phyloP scores from a whole-genome alignment of 2,797 vertebrate species.

The Argyrosomus regius region DNA sequence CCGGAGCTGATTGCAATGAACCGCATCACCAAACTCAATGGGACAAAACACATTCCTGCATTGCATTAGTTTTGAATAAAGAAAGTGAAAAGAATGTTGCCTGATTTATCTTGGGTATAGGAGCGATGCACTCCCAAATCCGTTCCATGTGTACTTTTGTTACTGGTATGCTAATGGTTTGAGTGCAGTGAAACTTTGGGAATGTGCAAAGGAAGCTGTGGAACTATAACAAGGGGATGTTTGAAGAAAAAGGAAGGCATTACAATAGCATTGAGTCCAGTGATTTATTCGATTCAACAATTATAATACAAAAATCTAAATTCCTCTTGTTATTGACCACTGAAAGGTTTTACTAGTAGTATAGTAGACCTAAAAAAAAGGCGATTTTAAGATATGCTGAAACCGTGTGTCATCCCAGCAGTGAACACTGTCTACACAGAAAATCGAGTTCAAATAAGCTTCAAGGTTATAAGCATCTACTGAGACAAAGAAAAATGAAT shows the following conservation, averaged over 20 bases:
- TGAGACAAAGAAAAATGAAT: not conserved
- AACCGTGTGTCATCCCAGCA: conserved; percentile 1
- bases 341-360: not conserved
- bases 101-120: conserved; percentile 28
- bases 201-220: conserved; percentile 19
- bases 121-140: conserved; percentile 49
- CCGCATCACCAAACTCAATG: conserved; percentile 38
- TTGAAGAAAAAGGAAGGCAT: not conserved
- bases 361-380: not conserved
- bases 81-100: conserved; percentile 26
- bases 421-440: not conserved
- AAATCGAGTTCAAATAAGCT: not conserved
- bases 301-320: conserved; percentile 1
- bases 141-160: conserved; percentile 55
- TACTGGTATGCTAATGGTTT: conserved; percentile 37
- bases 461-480: not conserved
- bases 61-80: conserved; percentile 43
- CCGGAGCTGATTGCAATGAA: conserved; percentile 25
- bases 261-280: not conserved
- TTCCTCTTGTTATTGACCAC: not conserved
- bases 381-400: not conserved
- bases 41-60: conserved; percentile 69
- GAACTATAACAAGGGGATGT: not conserved
- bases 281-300: not conserved
- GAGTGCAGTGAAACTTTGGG: conserved; percentile 19